These are phyloP conservation scores for Monochamus saltuarius DNA, from an alignment of 1,140 invertebrate species.

Conservation along the genomic window DNA sequence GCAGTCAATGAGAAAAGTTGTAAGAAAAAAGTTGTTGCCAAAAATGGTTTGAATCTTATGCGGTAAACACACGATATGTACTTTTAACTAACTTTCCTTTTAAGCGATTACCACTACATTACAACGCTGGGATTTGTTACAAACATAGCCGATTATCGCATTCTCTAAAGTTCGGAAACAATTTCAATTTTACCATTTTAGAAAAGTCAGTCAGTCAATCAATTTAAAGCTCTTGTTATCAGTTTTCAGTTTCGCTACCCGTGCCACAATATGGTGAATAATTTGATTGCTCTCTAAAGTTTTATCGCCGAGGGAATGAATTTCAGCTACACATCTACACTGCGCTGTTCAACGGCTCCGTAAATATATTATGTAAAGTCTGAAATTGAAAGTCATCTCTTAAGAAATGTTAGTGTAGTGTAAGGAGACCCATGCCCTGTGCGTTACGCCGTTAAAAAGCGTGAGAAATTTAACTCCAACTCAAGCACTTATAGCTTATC, in stretches of 20 bases:
- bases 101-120: conserved; percentile 15
- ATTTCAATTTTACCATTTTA: conserved; percentile 33
- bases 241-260: conserved; percentile 39
- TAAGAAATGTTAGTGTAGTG: conserved; percentile 27
- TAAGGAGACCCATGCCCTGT: conserved; percentile 16
- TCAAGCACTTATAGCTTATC: conserved; percentile 28
- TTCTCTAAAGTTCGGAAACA: conserved; percentile 31
- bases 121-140: conserved; percentile 12
- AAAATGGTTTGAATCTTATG: conserved; percentile 18
- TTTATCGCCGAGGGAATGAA: conserved; percentile 45
- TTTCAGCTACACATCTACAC: conserved; percentile 36
- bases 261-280: conserved; percentile 45
- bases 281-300: conserved; percentile 46
- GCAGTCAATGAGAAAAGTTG: conserved; percentile 8
- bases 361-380: conserved; percentile 48
- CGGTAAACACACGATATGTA: conserved; percentile 20
- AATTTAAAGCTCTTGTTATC: conserved; percentile 37
- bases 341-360: conserved; percentile 23
- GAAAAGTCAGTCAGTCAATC: conserved; percentile 37
- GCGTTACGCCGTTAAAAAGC: conserved; percentile 32
- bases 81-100: conserved; percentile 20
- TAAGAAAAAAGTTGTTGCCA: conserved; percentile 16
- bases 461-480: conserved; percentile 34
- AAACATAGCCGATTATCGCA: conserved; percentile 28
- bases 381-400: conserved; percentile 47